Conservation (phyloP, 1,140 invertebrate genomes). For the Papilio polyxenes region DNA sequence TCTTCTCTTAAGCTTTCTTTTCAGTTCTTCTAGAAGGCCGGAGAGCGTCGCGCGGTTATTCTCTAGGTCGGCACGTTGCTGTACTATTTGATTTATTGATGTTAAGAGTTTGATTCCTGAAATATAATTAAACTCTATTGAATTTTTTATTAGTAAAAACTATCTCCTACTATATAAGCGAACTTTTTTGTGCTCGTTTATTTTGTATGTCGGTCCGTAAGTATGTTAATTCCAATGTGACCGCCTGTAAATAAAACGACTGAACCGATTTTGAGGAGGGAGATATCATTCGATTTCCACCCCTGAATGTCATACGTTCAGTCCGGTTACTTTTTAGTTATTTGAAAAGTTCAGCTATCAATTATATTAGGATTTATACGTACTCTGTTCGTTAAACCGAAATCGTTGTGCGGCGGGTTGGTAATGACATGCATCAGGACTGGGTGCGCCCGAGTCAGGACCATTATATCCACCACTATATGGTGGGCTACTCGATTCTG, state of each 20-base stretch:
- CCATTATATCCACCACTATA: constrained; percentile 53
- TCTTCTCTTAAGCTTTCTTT: constrained; percentile 67
- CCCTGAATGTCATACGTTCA: too few relatives aligned
- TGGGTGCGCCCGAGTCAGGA: constrained; percentile 68
- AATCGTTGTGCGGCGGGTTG: constrained; percentile 66
- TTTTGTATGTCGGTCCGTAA: too few relatives aligned
- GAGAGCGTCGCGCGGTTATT: constrained; percentile 63
- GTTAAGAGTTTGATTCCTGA: constrained; percentile 73
- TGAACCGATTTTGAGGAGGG: too few relatives aligned
- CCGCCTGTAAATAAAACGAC: too few relatives aligned
- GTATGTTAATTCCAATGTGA: too few relatives aligned
- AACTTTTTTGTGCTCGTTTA: too few relatives aligned
- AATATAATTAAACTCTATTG: neutral
- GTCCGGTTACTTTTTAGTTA: too few relatives aligned
- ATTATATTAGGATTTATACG: constrained; percentile 30
- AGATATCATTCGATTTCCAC: too few relatives aligned
- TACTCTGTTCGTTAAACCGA: constrained; percentile 68
- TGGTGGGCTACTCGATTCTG: constrained; percentile 51
- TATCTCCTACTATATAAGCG: too few relatives aligned
- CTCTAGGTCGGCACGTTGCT: constrained; percentile 70
- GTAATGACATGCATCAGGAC: constrained; percentile 60
- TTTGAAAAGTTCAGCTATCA: too few relatives aligned
- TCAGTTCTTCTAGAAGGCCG: constrained; percentile 67
- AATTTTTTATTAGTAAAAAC: too few relatives aligned
- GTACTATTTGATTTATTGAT: constrained; percentile 71